Conservation (phyloP, 2,797 vertebrate species). For the Cyprinella venusta region DNA sequence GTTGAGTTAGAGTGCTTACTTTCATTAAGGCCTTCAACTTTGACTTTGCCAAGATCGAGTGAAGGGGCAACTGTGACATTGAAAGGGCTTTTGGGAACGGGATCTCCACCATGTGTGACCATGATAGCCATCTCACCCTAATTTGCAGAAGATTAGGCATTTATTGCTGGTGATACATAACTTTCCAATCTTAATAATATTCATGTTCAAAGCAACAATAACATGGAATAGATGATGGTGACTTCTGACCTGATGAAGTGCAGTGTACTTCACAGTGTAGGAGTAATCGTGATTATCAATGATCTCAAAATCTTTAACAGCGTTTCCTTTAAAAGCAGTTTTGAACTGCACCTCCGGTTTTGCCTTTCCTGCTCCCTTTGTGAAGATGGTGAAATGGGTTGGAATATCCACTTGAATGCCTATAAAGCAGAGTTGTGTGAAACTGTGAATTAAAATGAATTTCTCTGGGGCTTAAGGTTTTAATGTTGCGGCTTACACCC, state of each 20-base stretch:
- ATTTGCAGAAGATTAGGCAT: constrained; percentile 9
- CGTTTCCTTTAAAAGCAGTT: constrained; percentile 81
- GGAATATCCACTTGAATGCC: constrained; percentile 94
- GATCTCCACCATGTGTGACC: constrained; percentile 89
- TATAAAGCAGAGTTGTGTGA: constrained; percentile 66
- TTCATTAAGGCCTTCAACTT: constrained; percentile 89
- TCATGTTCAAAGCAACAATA: not conserved
- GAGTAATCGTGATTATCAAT: constrained; percentile 98
- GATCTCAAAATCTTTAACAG: constrained; percentile 92
- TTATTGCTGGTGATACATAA: not conserved
- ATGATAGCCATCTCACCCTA: constrained; percentile 90
- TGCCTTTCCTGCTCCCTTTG: constrained; percentile 95
- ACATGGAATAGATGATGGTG: not conserved
- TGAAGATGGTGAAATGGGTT: constrained; percentile 95
- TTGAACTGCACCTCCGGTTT: constrained; percentile 89
- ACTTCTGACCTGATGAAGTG: constrained; percentile 85
- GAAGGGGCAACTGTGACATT: constrained; percentile 87
- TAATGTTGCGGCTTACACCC: constrained; percentile 52
- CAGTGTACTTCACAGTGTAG: constrained; percentile 94
- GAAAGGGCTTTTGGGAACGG: constrained; percentile 92
- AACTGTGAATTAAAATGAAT: not conserved
- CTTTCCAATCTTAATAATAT: not conserved
- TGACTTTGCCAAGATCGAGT: constrained; percentile 88
- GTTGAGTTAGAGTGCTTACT: constrained; percentile 77
- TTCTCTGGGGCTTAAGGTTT: not conserved